These are phyloP conservation scores for Rhorus exstirpatorius DNA, from an alignment of 2,888 invertebrate genomes.

Conservation along the genomic window DNA sequence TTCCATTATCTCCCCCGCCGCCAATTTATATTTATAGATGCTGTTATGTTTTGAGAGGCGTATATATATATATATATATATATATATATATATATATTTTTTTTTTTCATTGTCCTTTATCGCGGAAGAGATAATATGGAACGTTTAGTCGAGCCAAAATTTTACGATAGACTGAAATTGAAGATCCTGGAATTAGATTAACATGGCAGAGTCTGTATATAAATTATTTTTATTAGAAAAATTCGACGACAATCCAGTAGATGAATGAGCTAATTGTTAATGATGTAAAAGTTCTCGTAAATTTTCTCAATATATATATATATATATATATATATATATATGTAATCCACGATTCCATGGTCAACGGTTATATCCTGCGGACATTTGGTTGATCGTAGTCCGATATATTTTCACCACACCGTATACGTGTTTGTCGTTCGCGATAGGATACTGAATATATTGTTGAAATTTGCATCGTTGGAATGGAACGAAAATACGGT, in stretches of 20 bases:
- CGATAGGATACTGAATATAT: slow-evolving; percentile 24
- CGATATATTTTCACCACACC: slow-evolving; percentile 45
- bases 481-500: not conserved
- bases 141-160: slow-evolving; percentile 13
- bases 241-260: slow-evolving; percentile 58
- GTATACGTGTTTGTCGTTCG: slow-evolving; percentile 52
- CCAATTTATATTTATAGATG: slow-evolving; percentile 7
- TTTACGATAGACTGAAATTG: slow-evolving; percentile 53
- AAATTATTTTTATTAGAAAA: slow-evolving; percentile 67
- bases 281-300: slow-evolving; percentile 4
- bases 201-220: slow-evolving; percentile 45
- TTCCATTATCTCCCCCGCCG: not conserved
- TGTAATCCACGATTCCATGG: not conserved
- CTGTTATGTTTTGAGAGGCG: not conserved
- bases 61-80: too few relatives aligned
- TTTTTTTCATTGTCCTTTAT: slow-evolving; percentile 6
- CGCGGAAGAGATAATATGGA: not conserved
- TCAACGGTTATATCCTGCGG: slow-evolving; percentile 8
- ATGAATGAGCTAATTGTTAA: slow-evolving; percentile 41
- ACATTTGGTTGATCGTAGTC: slow-evolving; percentile 14
- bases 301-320: slow-evolving; percentile 14
- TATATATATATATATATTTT: too few relatives aligned
- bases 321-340: not conserved
- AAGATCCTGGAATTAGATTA: slow-evolving; percentile 34
- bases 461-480: slow-evolving; percentile 12